phyloP scores from a whole-genome alignment of 2,888 invertebrate genomes.

The Pelosia muscerda region DNA sequence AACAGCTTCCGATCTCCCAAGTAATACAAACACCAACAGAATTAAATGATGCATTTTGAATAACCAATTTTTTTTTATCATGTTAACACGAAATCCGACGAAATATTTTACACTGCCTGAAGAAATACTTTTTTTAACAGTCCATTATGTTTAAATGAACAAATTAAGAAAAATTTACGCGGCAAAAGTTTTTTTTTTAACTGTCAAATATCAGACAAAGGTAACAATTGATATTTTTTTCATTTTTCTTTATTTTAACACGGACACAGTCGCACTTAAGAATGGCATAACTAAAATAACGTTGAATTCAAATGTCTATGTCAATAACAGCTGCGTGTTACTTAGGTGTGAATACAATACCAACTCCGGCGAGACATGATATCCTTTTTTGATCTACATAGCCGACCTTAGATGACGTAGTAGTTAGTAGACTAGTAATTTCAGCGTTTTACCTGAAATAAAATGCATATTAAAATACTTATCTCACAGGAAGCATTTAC shows the following conservation, averaged over 20 bases:
- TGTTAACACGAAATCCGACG: no score
- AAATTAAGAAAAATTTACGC: not conserved
- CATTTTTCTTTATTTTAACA: not conserved
- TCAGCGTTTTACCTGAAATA: no score
- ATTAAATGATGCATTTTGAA: slow-evolving; percentile 32
- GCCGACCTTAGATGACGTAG: slow-evolving; percentile 33
- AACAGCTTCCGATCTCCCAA: slow-evolving; percentile 37
- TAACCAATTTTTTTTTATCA: no score
- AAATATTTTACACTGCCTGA: no score
- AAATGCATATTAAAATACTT: no score
- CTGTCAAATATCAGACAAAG: not conserved
- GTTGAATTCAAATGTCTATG: not conserved
- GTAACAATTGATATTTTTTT: not conserved
- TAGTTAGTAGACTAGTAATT: not conserved
- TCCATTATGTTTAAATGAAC: no score
- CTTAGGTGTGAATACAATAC: slow-evolving; percentile 19
- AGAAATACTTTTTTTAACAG: no score
- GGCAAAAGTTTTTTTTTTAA: not conserved
- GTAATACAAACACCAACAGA: slow-evolving; percentile 24
- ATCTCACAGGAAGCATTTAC: no score
- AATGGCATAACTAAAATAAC: not conserved
- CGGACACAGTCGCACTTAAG: not conserved
- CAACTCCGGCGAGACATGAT: slow-evolving; percentile 28
- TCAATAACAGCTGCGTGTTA: not conserved
- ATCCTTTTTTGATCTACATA: slow-evolving; percentile 45